phyloP scores from a whole-genome alignment of 2,113 vertebrate species.

The Ondatra zibethicus region DNA sequence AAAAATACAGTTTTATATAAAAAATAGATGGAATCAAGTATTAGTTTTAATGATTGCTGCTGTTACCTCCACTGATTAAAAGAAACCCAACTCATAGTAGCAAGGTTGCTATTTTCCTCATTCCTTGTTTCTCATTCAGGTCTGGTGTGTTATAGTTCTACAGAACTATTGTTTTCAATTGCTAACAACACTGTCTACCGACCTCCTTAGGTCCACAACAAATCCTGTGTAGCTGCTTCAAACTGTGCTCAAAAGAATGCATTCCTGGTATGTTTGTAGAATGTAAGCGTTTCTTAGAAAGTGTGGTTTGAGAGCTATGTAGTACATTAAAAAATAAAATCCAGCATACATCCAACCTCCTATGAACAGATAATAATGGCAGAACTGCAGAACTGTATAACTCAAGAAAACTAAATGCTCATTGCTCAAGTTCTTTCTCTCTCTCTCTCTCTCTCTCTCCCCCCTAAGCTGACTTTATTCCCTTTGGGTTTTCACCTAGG shows the following conservation, averaged over 20 bases:
- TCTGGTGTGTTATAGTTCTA: neutral
- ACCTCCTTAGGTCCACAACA: neutral
- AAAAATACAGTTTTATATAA: slow-evolving; percentile 19
- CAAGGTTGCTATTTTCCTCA: neutral
- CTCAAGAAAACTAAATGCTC: neutral
- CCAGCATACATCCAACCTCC: neutral
- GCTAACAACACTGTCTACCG: neutral
- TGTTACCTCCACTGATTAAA: neutral
- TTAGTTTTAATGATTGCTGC: neutral
- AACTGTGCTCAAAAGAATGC: neutral
- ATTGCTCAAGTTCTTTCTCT: neutral
- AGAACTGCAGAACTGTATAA: neutral
- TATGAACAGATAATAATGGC: neutral
- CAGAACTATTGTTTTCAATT: neutral
- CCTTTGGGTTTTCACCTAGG: neutral
- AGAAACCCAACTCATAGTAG: neutral
- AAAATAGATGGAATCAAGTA: slow-evolving; percentile 10
- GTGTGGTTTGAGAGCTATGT: neutral
- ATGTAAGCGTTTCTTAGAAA: neutral
- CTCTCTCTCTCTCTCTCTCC: neutral
- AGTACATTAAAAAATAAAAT: slow-evolving; percentile 21
- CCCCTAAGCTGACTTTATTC: neutral
- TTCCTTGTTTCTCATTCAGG: neutral
- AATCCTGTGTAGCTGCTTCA: neutral
- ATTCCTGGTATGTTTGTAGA: neutral